phyloP scores from a whole-genome alignment of 2,888 invertebrate genomes.

The Aphelenchoides bicaudatus region DNA sequence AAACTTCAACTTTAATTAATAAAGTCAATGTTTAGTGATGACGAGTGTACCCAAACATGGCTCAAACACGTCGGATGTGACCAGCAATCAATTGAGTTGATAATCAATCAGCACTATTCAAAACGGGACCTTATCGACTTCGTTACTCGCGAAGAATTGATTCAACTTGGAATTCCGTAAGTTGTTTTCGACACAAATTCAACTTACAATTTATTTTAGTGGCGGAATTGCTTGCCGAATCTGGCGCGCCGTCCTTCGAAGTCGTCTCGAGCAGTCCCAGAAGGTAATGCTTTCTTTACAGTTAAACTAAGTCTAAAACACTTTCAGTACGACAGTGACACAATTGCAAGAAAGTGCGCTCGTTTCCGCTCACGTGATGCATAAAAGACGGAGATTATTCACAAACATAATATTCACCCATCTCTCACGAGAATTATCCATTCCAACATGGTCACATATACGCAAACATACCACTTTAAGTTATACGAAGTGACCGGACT shows the following conservation, averaged over 20 bases:
- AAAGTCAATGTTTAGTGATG: constrained; percentile 24
- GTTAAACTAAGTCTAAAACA: neutral
- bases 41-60: constrained; percentile 34
- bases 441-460: no score
- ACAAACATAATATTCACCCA: no score
- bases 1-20: constrained; percentile 8
- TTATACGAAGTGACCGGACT: no score
- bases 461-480: no score
- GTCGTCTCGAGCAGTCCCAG: constrained; percentile 31
- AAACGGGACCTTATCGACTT: constrained; percentile 76
- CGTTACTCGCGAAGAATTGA: constrained; percentile 77
- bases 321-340: no score
- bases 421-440: no score
- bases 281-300: constrained; percentile 7
- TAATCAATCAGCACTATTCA: constrained; percentile 71
- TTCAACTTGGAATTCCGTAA: constrained; percentile 74
- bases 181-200: constrained; percentile 19
- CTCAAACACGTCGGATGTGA: constrained; percentile 37
- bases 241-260: constrained; percentile 49
- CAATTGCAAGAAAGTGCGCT: no score
- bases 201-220: constrained; percentile 37
- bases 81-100: constrained; percentile 26
- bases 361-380: no score
- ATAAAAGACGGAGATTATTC: no score
- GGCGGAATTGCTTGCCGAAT: constrained; percentile 57